Percentiles rank a stretch among this genome's conserved stretches.
Conservation (phyloP, 2,113 vertebrate species). For the Trogon melanurus region DNA sequence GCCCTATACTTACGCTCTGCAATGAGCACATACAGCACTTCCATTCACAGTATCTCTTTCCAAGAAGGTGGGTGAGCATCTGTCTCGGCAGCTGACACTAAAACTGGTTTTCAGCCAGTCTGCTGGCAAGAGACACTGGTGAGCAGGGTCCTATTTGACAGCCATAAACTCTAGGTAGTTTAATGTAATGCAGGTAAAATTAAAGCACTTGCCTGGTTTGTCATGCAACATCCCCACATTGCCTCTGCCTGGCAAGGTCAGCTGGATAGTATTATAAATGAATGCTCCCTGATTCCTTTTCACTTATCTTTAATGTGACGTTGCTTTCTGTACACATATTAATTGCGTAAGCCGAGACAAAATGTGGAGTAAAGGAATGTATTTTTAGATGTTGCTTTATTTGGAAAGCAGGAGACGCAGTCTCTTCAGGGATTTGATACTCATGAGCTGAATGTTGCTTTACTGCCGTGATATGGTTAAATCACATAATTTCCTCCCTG, state of each 20-base stretch:
- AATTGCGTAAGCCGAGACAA: background rate
- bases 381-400: conserved; percentile 37
- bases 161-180: background rate
- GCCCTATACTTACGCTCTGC: background rate
- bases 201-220: background rate
- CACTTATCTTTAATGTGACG: background rate
- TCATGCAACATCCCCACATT: background rate
- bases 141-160: background rate
- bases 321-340: background rate
- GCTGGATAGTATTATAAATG: background rate
- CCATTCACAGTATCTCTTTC: background rate
- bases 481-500: conserved; percentile 61
- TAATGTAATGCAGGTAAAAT: conserved; percentile 9
- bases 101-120: background rate
- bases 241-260: conserved; percentile 14
- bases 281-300: background rate
- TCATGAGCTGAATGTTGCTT: conserved; percentile 13
- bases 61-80: background rate
- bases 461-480: conserved; percentile 57
- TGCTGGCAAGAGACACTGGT: background rate
- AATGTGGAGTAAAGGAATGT: background rate
- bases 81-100: conserved; percentile 1
- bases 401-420: background rate
- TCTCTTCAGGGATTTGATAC: conserved; percentile 29
- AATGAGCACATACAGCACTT: background rate